Conservation (phyloP, 1,140 invertebrate species). For the Chlorops oryzae region DNA sequence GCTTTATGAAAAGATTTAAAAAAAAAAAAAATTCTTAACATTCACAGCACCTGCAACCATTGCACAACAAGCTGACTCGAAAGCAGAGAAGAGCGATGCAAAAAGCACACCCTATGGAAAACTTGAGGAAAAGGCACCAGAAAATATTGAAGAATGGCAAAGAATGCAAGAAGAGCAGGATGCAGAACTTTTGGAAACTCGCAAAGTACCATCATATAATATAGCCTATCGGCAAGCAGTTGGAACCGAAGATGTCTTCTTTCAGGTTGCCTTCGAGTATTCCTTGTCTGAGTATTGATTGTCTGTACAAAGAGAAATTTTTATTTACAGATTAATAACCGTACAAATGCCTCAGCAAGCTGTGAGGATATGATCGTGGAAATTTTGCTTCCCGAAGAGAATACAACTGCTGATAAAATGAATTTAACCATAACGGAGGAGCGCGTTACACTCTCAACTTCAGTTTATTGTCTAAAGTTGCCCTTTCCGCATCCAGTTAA, state of each 20-base stretch:
- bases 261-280: constrained; percentile 55
- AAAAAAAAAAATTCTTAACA: constrained; percentile 2
- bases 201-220: constrained; percentile 69
- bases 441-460: constrained; percentile 58
- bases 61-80: constrained; percentile 3
- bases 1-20: background rate
- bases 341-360: constrained; percentile 72
- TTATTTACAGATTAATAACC: constrained; percentile 67
- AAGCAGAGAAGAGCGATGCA: constrained; percentile 1
- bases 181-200: constrained; percentile 54
- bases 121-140: constrained; percentile 30
- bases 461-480: constrained; percentile 63
- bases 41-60: background rate
- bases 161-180: constrained; percentile 46
- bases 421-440: constrained; percentile 65
- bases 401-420: constrained; percentile 56
- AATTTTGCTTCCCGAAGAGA: constrained; percentile 67
- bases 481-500: constrained; percentile 73
- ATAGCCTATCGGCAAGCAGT: constrained; percentile 81
- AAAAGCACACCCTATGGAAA: constrained; percentile 20
- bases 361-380: constrained; percentile 78
- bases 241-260: constrained; percentile 75
- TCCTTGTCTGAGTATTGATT: constrained; percentile 10
- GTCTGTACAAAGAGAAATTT: background rate
- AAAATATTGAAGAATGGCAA: constrained; percentile 54